A percentile compares a stretch with the other conserved stretches of the same genome.
Conservation (phyloP, 1,140 invertebrate genomes). For the Camponotus pennsylvanicus region DNA sequence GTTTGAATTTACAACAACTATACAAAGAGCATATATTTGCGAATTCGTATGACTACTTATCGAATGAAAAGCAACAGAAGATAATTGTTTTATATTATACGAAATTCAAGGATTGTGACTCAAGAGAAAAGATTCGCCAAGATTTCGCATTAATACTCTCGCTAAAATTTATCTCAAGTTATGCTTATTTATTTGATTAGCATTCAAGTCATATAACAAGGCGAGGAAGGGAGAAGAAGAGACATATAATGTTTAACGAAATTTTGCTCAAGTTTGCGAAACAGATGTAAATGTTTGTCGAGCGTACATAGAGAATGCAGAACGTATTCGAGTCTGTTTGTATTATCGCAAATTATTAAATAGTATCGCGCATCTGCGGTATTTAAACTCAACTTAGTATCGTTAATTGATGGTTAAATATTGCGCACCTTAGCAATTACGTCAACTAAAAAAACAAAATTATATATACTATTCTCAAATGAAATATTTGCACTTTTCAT, state of each 20-base stretch:
- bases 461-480: not conserved
- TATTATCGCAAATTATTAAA: constrained; percentile 22
- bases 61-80: constrained; percentile 17
- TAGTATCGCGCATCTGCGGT: not conserved
- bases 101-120: not conserved
- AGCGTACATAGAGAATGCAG: not conserved
- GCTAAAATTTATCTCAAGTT: constrained; percentile 20
- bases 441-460: not conserved
- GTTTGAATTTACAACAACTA: constrained; percentile 16
- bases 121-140: not conserved
- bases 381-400: not conserved
- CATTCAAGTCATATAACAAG: not conserved
- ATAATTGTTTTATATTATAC: not conserved
- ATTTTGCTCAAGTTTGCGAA: constrained; percentile 37
- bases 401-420: not conserved
- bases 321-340: constrained; percentile 14
- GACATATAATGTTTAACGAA: constrained; percentile 25
- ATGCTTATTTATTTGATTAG: not conserved
- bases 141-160: not conserved
- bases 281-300: constrained; percentile 34
- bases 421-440: not conserved
- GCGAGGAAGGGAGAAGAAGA: not conserved
- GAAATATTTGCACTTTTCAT: not conserved
- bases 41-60: not conserved
- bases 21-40: not conserved